phyloP scores from a whole-genome alignment of 2,888 invertebrate genomes.

The Catocala fraxini region DNA sequence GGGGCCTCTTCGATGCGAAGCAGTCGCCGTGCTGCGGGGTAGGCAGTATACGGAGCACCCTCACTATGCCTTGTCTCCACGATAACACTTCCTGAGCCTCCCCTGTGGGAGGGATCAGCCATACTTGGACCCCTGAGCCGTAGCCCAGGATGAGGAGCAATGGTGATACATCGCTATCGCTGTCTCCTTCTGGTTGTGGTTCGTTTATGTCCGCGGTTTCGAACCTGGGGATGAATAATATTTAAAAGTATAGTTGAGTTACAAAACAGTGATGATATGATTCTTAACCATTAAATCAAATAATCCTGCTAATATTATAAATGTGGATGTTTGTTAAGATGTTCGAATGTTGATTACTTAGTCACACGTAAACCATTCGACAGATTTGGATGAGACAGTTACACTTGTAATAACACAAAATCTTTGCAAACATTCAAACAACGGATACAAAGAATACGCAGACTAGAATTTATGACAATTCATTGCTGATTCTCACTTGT shows the following conservation, averaged over 20 bases:
- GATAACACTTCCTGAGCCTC: conserved; percentile 98
- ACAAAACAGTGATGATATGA: no score
- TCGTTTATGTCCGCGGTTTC: conserved; percentile 95
- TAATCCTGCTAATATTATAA: no score
- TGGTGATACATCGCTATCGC: conserved; percentile 92
- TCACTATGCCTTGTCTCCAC: conserved; percentile 96
- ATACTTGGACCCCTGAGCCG: conserved; percentile 89
- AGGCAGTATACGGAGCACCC: conserved; percentile 94
- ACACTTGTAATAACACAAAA: no score
- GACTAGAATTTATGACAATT: no score
- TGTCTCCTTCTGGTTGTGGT: conserved; percentile 90
- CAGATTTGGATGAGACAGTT: no score
- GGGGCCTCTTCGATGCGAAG: conserved; percentile 93
- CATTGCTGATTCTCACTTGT: no score
- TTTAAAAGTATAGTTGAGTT: not conserved
- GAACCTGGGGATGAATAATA: conserved; percentile 86
- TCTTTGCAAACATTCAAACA: no score
- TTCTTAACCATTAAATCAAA: no score
- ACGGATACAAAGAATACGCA: no score
- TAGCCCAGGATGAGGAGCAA: conserved; percentile 93
- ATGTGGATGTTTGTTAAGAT: no score
- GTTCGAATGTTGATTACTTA: no score
- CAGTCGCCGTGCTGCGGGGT: conserved; percentile 92
- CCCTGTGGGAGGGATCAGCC: conserved; percentile 95
- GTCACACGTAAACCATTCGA: no score